phyloP scores from a whole-genome alignment of 2,797 vertebrate species.

The Nyctibius grandis region DNA sequence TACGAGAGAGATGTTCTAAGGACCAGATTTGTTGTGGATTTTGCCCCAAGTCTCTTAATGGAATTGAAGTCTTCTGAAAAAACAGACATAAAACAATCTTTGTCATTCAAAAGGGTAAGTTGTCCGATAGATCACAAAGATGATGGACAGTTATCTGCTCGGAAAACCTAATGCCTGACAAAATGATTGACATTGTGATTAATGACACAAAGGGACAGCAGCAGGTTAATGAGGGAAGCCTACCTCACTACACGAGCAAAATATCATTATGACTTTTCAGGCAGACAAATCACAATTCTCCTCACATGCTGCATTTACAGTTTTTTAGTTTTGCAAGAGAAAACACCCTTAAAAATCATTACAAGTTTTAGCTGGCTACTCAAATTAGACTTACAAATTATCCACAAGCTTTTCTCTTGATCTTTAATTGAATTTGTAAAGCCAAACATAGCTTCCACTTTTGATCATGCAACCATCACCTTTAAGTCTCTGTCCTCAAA shows the following conservation, averaged over 20 bases:
- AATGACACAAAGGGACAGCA: neutral
- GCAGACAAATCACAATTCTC: neutral
- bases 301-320: neutral
- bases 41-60: neutral
- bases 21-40: neutral
- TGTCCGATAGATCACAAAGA: neutral
- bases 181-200: neutral
- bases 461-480: rapidly evolving
- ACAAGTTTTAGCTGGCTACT: neutral
- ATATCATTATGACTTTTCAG: neutral
- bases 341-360: neutral
- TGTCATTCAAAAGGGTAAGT: neutral
- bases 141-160: neutral
- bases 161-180: neutral
- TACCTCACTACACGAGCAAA: neutral
- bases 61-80: neutral
- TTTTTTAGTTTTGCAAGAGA: neutral
- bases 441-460: neutral
- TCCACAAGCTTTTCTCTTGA: neutral
- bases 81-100: neutral
- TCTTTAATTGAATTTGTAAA: neutral
- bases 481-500: neutral
- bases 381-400: neutral
- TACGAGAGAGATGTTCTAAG: neutral
- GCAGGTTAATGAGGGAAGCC: neutral